Percentiles rank a stretch among this genome's conserved stretches.
These are phyloP conservation scores for Drosophila teissieri DNA, from an alignment of 1,140 invertebrate species.

Conservation along the genomic window DNA sequence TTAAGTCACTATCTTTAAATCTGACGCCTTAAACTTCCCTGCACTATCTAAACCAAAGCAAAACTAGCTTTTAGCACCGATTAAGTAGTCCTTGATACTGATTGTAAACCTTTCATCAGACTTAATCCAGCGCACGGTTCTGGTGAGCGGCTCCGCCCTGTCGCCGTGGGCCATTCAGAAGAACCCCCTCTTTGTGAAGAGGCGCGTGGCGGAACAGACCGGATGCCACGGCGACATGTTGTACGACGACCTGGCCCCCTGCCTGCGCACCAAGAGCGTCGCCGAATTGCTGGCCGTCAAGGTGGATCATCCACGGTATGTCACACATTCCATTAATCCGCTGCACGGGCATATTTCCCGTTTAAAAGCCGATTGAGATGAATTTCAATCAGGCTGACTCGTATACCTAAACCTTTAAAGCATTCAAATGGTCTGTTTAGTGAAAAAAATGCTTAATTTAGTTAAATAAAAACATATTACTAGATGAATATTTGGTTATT, in stretches of 20 bases:
- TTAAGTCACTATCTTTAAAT: no score
- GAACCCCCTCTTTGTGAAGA: slow-evolving; percentile 92
- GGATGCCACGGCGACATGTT: slow-evolving; percentile 91
- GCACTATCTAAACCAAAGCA: no score
- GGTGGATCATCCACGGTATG: slow-evolving; percentile 89
- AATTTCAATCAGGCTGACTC: neutral
- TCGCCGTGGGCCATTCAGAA: slow-evolving; percentile 97
- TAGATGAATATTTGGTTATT: no score
- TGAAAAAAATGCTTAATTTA: no score
- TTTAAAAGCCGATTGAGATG: neutral
- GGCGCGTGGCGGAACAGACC: slow-evolving; percentile 91
- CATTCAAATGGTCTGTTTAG: neutral
- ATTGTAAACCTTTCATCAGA: slow-evolving; percentile 81
- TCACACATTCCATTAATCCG: slow-evolving; percentile 3
- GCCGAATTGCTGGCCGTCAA: slow-evolving; percentile 89
- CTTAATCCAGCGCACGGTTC: slow-evolving; percentile 94
- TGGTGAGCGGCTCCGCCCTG: slow-evolving; percentile 97
- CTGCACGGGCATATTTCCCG: neutral
- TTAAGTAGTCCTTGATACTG: neutral
- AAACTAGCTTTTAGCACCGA: no score
- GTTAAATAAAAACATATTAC: neutral
- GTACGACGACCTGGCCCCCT: slow-evolving; percentile 92
- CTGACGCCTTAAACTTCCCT: no score
- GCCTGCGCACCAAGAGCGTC: slow-evolving; percentile 90
- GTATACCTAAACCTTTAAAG: no score